Evolutionary conservation across 2,113 vertebrate species (phyloP).

Genomic region (Myodes glareolus): DNA sequence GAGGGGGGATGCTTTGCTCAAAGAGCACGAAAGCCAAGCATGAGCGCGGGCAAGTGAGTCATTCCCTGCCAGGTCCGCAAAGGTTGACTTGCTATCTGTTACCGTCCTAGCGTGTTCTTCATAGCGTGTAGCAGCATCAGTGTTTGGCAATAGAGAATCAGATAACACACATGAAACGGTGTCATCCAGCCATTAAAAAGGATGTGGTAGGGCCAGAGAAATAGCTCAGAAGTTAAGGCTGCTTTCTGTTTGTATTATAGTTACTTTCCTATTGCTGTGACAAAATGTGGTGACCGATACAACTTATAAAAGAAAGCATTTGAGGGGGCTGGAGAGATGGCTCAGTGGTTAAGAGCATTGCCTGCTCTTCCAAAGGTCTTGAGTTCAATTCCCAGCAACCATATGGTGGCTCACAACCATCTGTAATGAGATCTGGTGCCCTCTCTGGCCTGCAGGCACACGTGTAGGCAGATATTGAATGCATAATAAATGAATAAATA

Average conservation of each 20-base stretch:
- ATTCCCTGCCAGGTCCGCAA: neutral
- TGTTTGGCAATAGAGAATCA: neutral
- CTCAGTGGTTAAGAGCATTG: no score
- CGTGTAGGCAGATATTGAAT: no score
- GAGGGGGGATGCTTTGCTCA: neutral
- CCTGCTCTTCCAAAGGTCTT: no score
- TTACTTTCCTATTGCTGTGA: neutral
- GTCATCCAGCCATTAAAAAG: neutral
- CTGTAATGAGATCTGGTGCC: no score
- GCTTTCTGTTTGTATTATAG: neutral
- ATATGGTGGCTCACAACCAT: no score
- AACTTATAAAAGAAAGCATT: neutral
- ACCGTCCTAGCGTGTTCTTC: neutral
- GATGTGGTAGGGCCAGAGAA: neutral
- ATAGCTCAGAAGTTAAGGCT: neutral
- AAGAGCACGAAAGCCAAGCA: neutral
- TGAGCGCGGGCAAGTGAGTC: neutral
- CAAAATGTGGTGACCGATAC: neutral
- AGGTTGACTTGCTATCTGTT: neutral
- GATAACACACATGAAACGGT: neutral
- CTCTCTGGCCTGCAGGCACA: no score
- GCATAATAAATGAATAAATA: no score
- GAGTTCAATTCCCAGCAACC: no score
- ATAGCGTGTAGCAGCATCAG: neutral
- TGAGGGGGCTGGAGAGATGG: no score